Conservation (phyloP, 2,888 invertebrate genomes). For the Eledona agricola region DNA sequence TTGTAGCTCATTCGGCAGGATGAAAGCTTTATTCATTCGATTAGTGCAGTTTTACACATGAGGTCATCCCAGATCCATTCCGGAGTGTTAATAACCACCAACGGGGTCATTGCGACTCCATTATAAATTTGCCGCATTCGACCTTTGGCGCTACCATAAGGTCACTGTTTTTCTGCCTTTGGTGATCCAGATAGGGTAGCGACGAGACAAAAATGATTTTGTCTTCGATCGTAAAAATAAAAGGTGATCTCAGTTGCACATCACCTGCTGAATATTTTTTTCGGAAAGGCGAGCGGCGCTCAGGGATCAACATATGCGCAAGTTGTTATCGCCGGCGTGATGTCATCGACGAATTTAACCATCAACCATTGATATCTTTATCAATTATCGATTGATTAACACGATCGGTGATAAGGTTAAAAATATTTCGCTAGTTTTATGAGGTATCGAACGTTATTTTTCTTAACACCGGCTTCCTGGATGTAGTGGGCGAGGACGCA, state of each 20-base stretch:
- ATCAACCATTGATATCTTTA: constrained; percentile 45
- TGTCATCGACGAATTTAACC: constrained; percentile 49
- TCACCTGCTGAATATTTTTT: background rate
- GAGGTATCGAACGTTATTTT: too few relatives aligned
- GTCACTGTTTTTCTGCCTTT: too few relatives aligned
- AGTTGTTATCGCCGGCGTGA: constrained; percentile 38
- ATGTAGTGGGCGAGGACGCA: too few relatives aligned
- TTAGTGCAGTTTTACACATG: constrained; percentile 37
- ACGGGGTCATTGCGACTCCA: constrained; percentile 31
- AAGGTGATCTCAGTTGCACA: too few relatives aligned
- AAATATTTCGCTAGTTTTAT: constrained; percentile 31
- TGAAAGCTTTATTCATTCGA: constrained; percentile 35
- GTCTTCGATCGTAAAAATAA: constrained; percentile 7
- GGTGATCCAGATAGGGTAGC: too few relatives aligned
- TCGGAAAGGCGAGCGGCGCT: constrained; percentile 4
- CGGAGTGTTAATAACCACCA: constrained; percentile 41
- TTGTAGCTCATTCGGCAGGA: constrained; percentile 25
- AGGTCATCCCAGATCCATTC: constrained; percentile 47
- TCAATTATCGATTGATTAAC: constrained; percentile 49
- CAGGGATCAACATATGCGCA: constrained; percentile 22
- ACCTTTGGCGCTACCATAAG: constrained; percentile 34
- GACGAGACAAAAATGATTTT: too few relatives aligned
- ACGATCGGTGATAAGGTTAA: constrained; percentile 41
- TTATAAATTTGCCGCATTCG: constrained; percentile 26
- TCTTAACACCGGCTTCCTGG: too few relatives aligned